A percentile compares a stretch with the other conserved stretches of the same genome.
Evolutionary conservation across 37 sponge, comb jelly and placozoan species (phyloP).

Genomic region (Oscarella lobularis): DNA sequence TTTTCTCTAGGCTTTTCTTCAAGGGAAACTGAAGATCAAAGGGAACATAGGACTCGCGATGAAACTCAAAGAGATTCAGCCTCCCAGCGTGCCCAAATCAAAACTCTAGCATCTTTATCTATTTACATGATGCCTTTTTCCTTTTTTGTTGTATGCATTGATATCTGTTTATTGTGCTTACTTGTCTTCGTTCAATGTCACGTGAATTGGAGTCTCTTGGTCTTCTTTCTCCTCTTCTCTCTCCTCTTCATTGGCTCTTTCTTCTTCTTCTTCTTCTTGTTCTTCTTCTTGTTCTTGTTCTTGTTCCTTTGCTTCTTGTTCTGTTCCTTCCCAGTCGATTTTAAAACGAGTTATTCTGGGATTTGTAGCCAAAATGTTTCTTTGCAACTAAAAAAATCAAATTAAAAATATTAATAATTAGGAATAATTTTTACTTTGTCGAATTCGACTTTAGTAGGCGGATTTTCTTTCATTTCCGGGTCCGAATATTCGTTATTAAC

Average conservation of each 20-base stretch:
- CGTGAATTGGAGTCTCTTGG: too few species aligned
- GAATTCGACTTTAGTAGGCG: conserved; percentile 65
- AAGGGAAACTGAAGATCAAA: conserved; percentile 79
- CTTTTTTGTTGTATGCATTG: too few species aligned
- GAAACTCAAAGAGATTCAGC: conserved; percentile 30
- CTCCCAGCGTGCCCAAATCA: neutral
- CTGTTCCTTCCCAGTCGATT: conserved; percentile 86
- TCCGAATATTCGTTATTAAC: conserved; percentile 92
- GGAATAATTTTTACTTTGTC: conserved; percentile 72
- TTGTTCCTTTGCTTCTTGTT: too few species aligned
- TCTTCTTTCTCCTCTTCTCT: too few species aligned
- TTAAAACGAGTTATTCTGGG: conserved; percentile 96
- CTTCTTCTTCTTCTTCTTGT: too few species aligned
- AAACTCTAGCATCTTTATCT: neutral
- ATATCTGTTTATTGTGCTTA: too few species aligned
- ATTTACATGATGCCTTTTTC: neutral
- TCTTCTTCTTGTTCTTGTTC: too few species aligned
- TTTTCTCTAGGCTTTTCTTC: conserved; percentile 61
- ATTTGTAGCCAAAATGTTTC: conserved; percentile 91
- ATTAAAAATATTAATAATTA: neutral
- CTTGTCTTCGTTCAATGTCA: too few species aligned
- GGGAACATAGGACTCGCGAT: conserved; percentile 83
- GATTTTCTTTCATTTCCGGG: conserved; percentile 68
- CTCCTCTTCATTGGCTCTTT: too few species aligned
- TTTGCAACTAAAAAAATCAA: conserved; percentile 35